Percentiles rank a stretch among this genome's conserved stretches.
phyloP scores from a whole-genome alignment of 2,113 vertebrate species.

The Serinus canaria region DNA sequence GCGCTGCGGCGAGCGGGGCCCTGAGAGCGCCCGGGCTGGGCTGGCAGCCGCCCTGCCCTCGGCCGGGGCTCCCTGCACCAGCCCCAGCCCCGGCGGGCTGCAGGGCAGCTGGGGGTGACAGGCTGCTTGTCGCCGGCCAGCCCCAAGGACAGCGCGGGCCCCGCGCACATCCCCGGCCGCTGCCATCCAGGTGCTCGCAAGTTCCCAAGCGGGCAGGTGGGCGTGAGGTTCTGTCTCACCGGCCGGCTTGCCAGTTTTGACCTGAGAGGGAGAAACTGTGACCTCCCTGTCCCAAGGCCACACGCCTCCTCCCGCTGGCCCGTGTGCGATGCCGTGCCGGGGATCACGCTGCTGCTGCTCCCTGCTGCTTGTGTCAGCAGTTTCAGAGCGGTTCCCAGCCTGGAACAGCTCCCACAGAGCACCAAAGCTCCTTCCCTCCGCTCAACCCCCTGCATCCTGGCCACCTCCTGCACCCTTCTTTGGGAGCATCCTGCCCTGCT shows the following conservation, averaged over 20 bases:
- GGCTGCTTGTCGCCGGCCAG: not conserved
- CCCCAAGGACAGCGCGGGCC: not conserved
- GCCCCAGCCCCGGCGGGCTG: not conserved
- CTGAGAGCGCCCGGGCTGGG: not conserved
- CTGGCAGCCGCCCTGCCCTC: not conserved
- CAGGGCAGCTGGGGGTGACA: not conserved
- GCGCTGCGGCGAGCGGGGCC: not conserved
- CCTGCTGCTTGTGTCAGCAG: not conserved
- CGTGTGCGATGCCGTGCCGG: accelerated
- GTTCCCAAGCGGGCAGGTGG: not conserved
- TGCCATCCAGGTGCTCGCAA: not conserved
- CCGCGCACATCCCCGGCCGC: accelerated
- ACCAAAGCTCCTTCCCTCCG: not conserved
- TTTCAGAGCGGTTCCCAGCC: not conserved
- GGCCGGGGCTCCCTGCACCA: not conserved
- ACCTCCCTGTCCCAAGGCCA: not conserved
- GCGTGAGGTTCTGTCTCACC: not conserved
- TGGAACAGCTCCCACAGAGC: not conserved
- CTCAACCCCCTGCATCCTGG: not conserved
- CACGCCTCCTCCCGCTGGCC: not conserved
- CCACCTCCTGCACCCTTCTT: not conserved
- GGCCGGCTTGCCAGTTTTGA: not conserved
- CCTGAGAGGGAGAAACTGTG: not conserved
- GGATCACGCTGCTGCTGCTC: not conserved
- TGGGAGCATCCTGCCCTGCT: not conserved